Conservation (phyloP, 1,140 invertebrate species). For the Trichonephila clavata region DNA sequence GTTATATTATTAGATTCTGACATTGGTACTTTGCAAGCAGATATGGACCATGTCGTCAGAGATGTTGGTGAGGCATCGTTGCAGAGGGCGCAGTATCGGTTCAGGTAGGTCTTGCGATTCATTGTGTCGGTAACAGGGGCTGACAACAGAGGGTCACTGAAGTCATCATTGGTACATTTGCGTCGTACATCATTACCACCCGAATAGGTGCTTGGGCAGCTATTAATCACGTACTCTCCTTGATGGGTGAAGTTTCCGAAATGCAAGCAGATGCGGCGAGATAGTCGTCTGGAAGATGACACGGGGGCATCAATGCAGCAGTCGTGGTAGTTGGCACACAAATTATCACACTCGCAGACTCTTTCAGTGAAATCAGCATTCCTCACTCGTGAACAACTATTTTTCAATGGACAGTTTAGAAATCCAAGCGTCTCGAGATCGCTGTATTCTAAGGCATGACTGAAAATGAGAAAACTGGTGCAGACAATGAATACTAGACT, state of each 20-base stretch:
- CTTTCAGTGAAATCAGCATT: neutral
- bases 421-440: constrained; percentile 18
- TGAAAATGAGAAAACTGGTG: neutral
- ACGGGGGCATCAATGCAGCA: constrained; percentile 38
- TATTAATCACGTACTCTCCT: constrained; percentile 32
- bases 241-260: neutral
- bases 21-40: neutral
- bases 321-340: constrained; percentile 3
- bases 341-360: constrained; percentile 56
- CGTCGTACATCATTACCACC: neutral
- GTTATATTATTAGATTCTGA: neutral
- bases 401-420: constrained; percentile 9
- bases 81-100: constrained; percentile 84
- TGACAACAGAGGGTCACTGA: constrained; percentile 80
- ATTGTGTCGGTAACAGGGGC: constrained; percentile 82
- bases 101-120: constrained; percentile 83
- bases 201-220: neutral
- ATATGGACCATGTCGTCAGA: neutral
- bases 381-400: neutral
- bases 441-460: neutral
- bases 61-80: constrained; percentile 78
- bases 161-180: constrained; percentile 3
- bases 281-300: too few relatives aligned
- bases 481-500: neutral
- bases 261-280: neutral